phyloP scores from a whole-genome alignment of 2,113 vertebrate species.

The Coturnix japonica region DNA sequence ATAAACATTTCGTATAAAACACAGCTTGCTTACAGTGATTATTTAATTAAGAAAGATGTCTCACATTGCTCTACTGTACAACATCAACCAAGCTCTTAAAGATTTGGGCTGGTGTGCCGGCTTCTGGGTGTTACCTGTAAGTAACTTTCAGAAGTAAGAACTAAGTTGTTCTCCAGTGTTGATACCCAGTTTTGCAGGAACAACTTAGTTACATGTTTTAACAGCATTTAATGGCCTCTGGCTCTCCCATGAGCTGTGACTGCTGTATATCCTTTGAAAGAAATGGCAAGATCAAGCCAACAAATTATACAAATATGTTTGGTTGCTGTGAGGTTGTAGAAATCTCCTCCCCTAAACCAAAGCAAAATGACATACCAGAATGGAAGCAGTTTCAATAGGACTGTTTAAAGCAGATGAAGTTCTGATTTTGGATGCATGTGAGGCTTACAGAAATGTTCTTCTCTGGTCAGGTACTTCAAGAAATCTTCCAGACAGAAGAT shows the following conservation, averaged over 20 bases:
- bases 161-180: neutral
- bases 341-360: neutral
- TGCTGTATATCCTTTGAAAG: neutral
- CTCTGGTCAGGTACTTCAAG: slow-evolving; percentile 71
- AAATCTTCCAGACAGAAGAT: slow-evolving; percentile 80
- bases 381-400: neutral
- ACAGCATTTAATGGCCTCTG: neutral
- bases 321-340: neutral
- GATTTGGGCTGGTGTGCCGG: neutral
- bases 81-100: neutral
- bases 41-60: neutral
- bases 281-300: neutral
- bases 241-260: neutral
- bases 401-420: neutral
- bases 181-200: neutral
- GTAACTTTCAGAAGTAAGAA: neutral
- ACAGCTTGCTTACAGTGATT: neutral
- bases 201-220: neutral
- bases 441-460: neutral
- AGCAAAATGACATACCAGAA: neutral
- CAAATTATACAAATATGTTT: neutral
- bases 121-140: neutral
- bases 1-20: neutral
- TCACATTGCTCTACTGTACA: neutral
- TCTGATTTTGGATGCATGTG: neutral